Evolutionary conservation across 2,888 invertebrate genomes (phyloP), one percentile per base, ranked within the genome.

Genomic region (Cosmopolites sordidus): DNA sequence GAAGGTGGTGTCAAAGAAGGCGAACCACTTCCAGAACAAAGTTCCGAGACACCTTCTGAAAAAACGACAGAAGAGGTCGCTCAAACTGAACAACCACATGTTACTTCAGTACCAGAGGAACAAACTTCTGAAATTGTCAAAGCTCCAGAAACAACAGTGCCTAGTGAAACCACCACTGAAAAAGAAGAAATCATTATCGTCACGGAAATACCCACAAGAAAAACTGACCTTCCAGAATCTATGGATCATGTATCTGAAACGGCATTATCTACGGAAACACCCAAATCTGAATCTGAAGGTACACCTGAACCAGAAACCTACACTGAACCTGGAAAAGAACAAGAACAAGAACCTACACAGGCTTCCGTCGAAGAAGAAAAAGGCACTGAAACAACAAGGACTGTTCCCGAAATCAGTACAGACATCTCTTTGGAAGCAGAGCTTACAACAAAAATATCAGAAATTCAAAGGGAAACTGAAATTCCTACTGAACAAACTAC

Each of bases 181-280:
- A 46, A 51, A 40, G 58, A 58, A 54, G 59, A 60, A 51, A 38
- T 62, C 6, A 58, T 63, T 54, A 58, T 64, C 51, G 58, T 65
- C 33, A 64, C 64, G 39, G 62, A 62, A 56, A 61, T 58, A 18
- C 48, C 58, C 33, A 54, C 57, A 1, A 63, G 61, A 42, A 64
- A 62, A 49, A 62, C 65, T 43, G 60, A 64, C 54, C 58, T 58
- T 48, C 64, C 62, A 12, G 58, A 61, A 48, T 60, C 64, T 12
- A 65, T 63, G 64, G 64, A 65, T 50, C 65, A 65, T 45, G 58
- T 64, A 27, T 60, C 60, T 40, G 65, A 65, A 56, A 58, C 56
- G 27, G 51, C 42, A 16, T 29, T 43, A 16, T 17, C 51, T 43
- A 54, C 58, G 15, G 54, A 45, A 38, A 29, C 30, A 17, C 51